These are phyloP conservation scores for Omphaloscelis lunosa DNA, from an alignment of 2,888 invertebrate genomes.

Conservation along the genomic window DNA sequence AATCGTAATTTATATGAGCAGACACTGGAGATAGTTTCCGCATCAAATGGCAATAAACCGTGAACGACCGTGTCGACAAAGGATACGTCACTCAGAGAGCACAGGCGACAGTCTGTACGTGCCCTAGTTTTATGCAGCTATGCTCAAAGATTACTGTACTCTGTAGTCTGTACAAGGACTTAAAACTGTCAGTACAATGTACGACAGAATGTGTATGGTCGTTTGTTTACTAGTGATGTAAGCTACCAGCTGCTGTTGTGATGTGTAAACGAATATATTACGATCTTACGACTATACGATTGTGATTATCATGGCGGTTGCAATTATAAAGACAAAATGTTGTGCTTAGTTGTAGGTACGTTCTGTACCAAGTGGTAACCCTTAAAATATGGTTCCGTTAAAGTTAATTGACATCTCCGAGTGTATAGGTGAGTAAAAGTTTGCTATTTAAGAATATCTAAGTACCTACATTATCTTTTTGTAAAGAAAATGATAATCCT, in stretches of 20 bases:
- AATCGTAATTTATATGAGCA: slow-evolving; percentile 4
- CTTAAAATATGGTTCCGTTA: not conserved
- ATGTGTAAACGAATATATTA: not conserved
- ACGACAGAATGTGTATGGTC: not conserved
- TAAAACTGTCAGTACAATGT: not conserved
- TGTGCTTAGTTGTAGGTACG: too few species aligned
- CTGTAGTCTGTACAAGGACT: slow-evolving; percentile 17
- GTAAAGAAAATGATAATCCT: not conserved
- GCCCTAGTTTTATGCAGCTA: slow-evolving; percentile 5
- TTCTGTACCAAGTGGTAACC: too few species aligned
- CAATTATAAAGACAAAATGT: not conserved
- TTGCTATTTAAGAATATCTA: not conserved
- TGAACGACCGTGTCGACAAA: slow-evolving; percentile 35
- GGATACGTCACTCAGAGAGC: slow-evolving; percentile 1
- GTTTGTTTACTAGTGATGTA: slow-evolving; percentile 8
- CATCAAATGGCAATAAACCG: slow-evolving; percentile 44
- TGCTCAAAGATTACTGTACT: not conserved
- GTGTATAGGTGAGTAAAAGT: not conserved
- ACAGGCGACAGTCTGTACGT: slow-evolving; percentile 1
- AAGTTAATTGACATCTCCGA: not conserved
- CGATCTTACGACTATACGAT: not conserved
- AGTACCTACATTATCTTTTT: not conserved
- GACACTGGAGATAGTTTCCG: slow-evolving; percentile 24
- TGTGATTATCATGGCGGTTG: not conserved
- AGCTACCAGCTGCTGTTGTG: not conserved